Percentiles rank a stretch among this genome's conserved stretches.
These are phyloP conservation scores for Drosophila persimilis DNA, from an alignment of 1,140 invertebrate species.

Conservation along the genomic window DNA sequence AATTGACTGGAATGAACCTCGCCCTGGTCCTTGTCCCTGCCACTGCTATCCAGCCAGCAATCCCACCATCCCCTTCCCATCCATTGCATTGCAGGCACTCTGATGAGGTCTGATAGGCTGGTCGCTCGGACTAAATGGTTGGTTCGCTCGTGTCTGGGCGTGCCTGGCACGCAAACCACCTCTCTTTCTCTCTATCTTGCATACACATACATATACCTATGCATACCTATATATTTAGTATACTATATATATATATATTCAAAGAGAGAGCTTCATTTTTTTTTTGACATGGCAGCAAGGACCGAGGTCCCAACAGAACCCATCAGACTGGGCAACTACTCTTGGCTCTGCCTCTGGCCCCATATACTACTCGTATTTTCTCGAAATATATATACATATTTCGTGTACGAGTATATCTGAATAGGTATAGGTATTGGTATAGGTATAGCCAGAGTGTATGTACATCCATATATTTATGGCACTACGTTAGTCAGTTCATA, in stretches of 20 bases:
- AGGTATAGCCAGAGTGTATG: neutral
- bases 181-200: conserved; percentile 29
- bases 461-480: conserved; percentile 32
- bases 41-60: too few species aligned
- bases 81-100: conserved; percentile 18
- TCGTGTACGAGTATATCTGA: conserved; percentile 39
- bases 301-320: conserved; percentile 1
- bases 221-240: too few species aligned
- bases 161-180: conserved; percentile 66
- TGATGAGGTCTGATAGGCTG: conserved; percentile 65
- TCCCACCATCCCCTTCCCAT: neutral
- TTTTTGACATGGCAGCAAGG: conserved; percentile 66
- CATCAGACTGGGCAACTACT: conserved; percentile 75
- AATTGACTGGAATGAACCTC: conserved; percentile 37
- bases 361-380: conserved; percentile 13
- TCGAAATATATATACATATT: conserved; percentile 29
- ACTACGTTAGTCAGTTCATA: conserved; percentile 73
- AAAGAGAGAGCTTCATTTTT: conserved; percentile 49
- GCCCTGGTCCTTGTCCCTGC: conserved; percentile 3
- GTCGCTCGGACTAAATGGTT: conserved; percentile 70
- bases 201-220: conserved; percentile 4
- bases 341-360: conserved; percentile 57
- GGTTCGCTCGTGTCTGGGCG: conserved; percentile 61
- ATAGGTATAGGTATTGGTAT: neutral
- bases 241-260: neutral